Conservation (phyloP, 2,888 invertebrate genomes). For the Pandemis cinnamomeana region DNA sequence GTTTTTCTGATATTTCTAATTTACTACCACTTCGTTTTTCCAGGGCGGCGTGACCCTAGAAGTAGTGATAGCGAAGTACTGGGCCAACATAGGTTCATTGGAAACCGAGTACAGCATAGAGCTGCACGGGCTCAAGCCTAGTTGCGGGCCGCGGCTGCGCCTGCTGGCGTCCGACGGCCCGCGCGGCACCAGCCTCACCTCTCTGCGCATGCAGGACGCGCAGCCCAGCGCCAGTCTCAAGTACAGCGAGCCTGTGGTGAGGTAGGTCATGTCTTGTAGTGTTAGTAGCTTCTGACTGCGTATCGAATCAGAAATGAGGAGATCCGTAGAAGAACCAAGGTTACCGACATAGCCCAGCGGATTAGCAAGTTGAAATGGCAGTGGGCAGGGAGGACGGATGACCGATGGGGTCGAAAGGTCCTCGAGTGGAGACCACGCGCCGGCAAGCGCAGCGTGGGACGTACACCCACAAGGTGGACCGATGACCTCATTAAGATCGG, state of each 20-base stretch:
- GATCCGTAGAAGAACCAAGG: no score
- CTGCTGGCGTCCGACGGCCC: constrained; percentile 92
- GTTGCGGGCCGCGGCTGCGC: constrained; percentile 84
- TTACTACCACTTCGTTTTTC: constrained; percentile 11
- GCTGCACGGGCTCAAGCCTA: constrained; percentile 93
- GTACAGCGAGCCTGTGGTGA: constrained; percentile 41
- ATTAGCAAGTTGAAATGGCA: no score
- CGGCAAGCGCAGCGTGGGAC: no score
- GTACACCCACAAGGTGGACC: no score
- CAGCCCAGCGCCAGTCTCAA: constrained; percentile 87
- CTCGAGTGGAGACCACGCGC: no score
- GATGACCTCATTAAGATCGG: no score
- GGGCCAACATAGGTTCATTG: constrained; percentile 95
- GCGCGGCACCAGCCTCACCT: constrained; percentile 87
- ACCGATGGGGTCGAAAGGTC: no score
- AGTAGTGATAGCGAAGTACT: constrained; percentile 96
- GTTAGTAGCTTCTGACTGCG: no score
- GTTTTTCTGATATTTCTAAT: no score
- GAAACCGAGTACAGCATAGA: constrained; percentile 89
- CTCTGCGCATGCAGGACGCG: constrained; percentile 91
- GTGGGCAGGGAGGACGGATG: no score
- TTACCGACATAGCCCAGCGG: no score
- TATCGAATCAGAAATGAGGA: no score
- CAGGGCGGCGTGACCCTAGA: constrained; percentile 92
- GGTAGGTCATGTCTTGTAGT: constrained; percentile 12